These are phyloP conservation scores for Circaetus cinerascens DNA, from an alignment of 2,113 vertebrate genomes.

Conservation along the genomic window DNA sequence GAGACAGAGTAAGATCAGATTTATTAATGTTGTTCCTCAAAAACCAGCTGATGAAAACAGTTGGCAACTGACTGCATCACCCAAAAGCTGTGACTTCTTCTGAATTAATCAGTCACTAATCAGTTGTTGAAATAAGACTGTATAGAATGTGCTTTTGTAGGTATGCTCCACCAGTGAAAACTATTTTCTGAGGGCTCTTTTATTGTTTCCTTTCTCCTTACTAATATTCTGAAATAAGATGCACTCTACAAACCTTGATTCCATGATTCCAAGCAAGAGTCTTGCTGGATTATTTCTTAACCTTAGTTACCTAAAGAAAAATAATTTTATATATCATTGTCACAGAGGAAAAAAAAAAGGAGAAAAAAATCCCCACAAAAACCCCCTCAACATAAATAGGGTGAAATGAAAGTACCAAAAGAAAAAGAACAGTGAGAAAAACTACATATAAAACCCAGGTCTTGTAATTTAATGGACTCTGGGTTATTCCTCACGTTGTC, in stretches of 20 bases:
- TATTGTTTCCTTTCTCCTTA: background rate
- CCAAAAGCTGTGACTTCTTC: background rate
- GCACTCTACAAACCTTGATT: background rate
- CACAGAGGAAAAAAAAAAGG: rapidly evolving
- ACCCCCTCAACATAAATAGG: background rate
- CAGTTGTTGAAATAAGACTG: background rate
- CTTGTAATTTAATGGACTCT: background rate
- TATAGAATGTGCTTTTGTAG: background rate
- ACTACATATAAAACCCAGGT: background rate
- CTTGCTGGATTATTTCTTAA: background rate
- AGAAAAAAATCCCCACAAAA: background rate
- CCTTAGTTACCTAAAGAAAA: background rate
- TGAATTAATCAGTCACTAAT: background rate
- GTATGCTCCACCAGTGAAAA: background rate
- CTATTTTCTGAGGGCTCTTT: background rate
- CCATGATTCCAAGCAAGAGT: background rate
- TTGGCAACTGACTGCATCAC: background rate
- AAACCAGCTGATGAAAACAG: background rate
- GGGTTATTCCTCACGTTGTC: background rate
- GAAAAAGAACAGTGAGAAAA: background rate
- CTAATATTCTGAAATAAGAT: background rate
- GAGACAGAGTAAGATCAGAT: background rate
- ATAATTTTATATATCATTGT: background rate
- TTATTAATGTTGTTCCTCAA: background rate
- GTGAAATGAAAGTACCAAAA: background rate